Base-by-base conservation (phyloP, 2,797 vertebrate species). In the Cyclopterus lumpus region DNA sequence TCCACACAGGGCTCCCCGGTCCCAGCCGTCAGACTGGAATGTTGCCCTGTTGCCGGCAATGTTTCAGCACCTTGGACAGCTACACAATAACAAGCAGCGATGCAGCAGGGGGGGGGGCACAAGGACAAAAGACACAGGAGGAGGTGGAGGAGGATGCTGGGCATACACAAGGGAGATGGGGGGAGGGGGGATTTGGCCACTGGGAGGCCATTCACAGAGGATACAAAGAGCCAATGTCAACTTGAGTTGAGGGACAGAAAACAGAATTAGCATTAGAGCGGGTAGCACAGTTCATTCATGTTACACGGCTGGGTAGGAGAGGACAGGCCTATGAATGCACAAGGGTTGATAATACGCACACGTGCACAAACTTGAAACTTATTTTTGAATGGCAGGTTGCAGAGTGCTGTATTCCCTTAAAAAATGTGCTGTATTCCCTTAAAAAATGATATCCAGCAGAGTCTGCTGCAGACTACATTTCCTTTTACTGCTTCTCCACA, bases 41-140 rank as follows among this genome's bases (percentile, higher is more conserved):
- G 2, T 2, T 8, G 70, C 61, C 62, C 64, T 63, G 61, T 53
- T 79, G 76, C 69, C 77, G 5, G 74, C 77, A 81, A 75, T 67
- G 42, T 86, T 89, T 92, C 92, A 93, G 92, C 91, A 94, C 92
- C 91, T 81, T 60, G 90, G 90, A 94, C 83, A 93, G 92, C 79
- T 72, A 75, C 86, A 87, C 84, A 88, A 87, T 82, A 49, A 76
- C 71, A 72, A 71, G 75, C 67, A 75, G 51, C 75, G 78, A 75
- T 77, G 70, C 80, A 87, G 76, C 14, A 16, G 11, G 12, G 4
- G 38, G 34, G 12, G 71, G 26, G 26, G 40, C 15, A 67, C 0
- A 14, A 68, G 62, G 68, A 85, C 61, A 77, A 86, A 85, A 85
- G 77, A 80, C 24, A 42, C 72, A 61, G 58, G 36, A 80, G 63